A percentile compares a stretch with the other conserved stretches of the same genome.
Evolutionary conservation across 37 sponge, comb jelly and placozoan genomes (phyloP).

Genomic region (Haliclona indistincta): DNA sequence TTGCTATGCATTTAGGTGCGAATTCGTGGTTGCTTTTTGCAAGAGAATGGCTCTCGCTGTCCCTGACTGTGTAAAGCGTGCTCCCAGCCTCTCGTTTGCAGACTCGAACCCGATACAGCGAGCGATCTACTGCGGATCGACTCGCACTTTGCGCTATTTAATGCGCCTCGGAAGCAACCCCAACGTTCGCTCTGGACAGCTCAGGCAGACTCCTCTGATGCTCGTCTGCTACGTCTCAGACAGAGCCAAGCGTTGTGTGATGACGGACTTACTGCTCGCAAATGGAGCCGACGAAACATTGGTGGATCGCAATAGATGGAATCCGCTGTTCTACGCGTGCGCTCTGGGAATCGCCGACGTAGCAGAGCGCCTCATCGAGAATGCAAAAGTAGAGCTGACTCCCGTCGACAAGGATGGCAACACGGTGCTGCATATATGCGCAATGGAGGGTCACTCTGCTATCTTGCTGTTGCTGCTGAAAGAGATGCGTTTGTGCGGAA

Average conservation of each 20-base stretch:
- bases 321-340: constrained; percentile 25
- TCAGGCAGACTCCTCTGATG: constrained; percentile 30
- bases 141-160: background rate
- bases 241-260: background rate
- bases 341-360: constrained; percentile 1
- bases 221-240: constrained; percentile 27
- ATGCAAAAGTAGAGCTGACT: constrained; percentile 14
- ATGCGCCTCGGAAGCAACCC: constrained; percentile 18
- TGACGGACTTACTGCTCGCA: constrained; percentile 12
- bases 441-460: constrained; percentile 3
- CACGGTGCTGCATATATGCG: constrained; percentile 30
- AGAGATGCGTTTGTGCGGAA: background rate
- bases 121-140: constrained; percentile 10
- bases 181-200: background rate
- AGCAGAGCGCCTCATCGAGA: background rate
- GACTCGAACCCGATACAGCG: too few species aligned
- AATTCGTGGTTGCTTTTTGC: too few species aligned
- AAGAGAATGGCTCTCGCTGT: too few species aligned
- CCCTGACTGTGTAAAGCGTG: too few species aligned
- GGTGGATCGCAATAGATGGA: constrained; percentile 16
- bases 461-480: constrained; percentile 8
- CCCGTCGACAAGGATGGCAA: constrained; percentile 23
- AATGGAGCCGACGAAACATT: constrained; percentile 6
- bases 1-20: too few species aligned
- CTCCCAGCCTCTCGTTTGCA: too few species aligned